A percentile compares a stretch with the other conserved stretches of the same genome.
phyloP scores from a whole-genome alignment of 2,797 vertebrate species.

The Corythornis leucogaster region DNA sequence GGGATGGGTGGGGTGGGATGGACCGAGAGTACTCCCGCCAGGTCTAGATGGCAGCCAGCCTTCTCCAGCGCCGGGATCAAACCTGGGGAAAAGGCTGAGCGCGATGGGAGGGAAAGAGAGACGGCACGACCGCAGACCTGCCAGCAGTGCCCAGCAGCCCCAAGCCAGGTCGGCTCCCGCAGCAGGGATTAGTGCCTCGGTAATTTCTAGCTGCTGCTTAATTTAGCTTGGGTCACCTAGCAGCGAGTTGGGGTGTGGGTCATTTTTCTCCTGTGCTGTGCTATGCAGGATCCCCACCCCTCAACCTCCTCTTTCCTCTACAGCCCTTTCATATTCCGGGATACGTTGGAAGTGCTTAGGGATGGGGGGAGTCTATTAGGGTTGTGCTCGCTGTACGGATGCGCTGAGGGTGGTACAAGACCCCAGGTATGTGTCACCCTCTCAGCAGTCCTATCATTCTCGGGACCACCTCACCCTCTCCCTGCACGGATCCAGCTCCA shows the following conservation, averaged over 20 bases:
- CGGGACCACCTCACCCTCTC: background rate
- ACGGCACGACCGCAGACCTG: background rate
- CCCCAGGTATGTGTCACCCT: background rate
- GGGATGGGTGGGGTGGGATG: background rate
- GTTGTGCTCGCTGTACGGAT: background rate
- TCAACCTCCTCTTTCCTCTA: background rate
- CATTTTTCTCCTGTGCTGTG: background rate
- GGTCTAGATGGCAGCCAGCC: background rate
- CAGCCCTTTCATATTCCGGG: background rate
- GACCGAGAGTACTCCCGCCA: no score
- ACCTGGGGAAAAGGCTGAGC: background rate
- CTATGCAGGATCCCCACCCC: background rate
- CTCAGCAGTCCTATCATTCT: accelerated
- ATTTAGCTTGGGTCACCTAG: slow-evolving; percentile 26
- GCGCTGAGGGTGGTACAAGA: accelerated
- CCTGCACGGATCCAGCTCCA: background rate
- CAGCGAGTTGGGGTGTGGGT: background rate
- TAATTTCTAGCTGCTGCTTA: slow-evolving; percentile 38
- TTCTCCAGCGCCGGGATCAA: background rate
- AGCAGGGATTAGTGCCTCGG: slow-evolving; percentile 8
- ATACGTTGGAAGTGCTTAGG: background rate
- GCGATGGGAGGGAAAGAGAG: background rate
- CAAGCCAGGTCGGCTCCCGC: background rate
- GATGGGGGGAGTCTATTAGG: background rate
- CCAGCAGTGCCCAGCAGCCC: background rate